These are phyloP conservation scores for Kryphioiulus occultus DNA, from an alignment of 2,888 invertebrate genomes.

Conservation along the genomic window DNA sequence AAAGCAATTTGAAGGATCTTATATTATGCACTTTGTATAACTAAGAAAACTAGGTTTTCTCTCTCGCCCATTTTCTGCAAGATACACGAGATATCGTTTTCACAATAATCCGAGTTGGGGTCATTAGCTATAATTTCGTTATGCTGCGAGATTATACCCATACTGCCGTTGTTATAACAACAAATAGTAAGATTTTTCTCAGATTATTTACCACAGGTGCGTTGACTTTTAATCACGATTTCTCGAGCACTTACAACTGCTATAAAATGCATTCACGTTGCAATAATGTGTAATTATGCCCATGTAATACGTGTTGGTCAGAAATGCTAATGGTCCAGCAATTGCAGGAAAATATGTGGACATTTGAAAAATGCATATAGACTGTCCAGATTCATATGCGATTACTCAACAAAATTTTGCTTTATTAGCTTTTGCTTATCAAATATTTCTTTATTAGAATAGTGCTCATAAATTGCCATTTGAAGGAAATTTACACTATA, in stretches of 20 bases:
- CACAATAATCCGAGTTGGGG: neutral
- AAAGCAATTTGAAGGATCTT: neutral
- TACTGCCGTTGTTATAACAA: neutral
- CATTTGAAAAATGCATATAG: no score
- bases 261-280: neutral
- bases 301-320: neutral
- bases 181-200: neutral
- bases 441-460: no score
- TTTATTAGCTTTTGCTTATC: no score
- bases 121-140: constrained; percentile 35
- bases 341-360: no score
- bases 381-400: no score
- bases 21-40: no score
- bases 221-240: constrained; percentile 32
- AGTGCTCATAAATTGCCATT: no score
- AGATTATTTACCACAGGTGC: constrained; percentile 18
- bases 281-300: no score
- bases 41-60: neutral
- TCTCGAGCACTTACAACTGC: neutral
- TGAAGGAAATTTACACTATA: no score
- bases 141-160: constrained; percentile 16
- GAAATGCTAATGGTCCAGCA: no score
- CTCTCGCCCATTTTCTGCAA: neutral
- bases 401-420: no score
- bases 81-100: neutral